Evolutionary conservation across 2,113 vertebrate species (phyloP), one percentile per base, ranked within the genome.

Genomic region (Bujurquina vittata): DNA sequence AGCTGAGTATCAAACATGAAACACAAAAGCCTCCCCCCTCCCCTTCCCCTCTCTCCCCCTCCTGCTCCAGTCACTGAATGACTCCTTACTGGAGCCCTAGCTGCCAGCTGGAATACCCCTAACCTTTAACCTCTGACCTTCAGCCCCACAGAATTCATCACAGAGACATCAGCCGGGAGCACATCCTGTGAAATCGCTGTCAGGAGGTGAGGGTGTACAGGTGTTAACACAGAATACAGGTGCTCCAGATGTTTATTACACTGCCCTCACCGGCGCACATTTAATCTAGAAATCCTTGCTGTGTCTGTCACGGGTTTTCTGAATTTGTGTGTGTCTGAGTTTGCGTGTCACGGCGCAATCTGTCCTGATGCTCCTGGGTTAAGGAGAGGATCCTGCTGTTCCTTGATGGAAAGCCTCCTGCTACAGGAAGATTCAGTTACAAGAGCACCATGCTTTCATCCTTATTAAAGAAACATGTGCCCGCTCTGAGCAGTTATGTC

Each of bases 381-480:
- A 92, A 91, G 92, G 83, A 88, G 89, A 90, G 93, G 87, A 94
- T 94, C 95, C 93, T 93, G 95, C 95, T 95, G 95, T 93, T 95
- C 84, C 86, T 89, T 92, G 91, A 94, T 93, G 94, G 94, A 94
- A 93, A 93, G 94, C 94, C 93, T 90, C 89, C 89, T 88, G 94
- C 93, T 91, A 94, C 93, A 95, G 85, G 94, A 88, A 90, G 95
- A 95, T 96, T 94, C 77, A 81, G 91, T 96, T 96, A 95, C 95
- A 93, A 89, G 87, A 94, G 91, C 60, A 49, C 91, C 43, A 63
- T 23, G 75, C 95, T 95, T 96, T 96, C 95, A 96, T 96, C 95
- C 91, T 96, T 95, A 95, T 95, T 95, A 93, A 95, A 96, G 88
- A 95, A 96, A 95, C 89, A 91, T 95, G 95, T 95, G 94, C 77